Evolutionary conservation across 2,888 invertebrate genomes (phyloP).

Genomic region (Eurytoma adleriae): DNA sequence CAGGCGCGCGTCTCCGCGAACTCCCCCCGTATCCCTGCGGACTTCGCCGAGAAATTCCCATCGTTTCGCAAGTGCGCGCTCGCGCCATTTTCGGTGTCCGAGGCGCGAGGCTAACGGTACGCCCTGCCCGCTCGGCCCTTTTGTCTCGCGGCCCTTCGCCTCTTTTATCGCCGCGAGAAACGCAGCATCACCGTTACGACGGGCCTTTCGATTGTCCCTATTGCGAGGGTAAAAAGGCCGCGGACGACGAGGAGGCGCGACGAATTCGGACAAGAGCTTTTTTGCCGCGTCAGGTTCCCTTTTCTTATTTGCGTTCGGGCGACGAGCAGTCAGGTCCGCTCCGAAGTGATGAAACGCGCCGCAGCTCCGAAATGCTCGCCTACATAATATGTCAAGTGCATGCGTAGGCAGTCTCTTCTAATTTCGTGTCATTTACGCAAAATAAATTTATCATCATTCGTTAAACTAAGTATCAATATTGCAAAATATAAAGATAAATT

Average conservation of each 20-base stretch:
- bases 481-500: no score
- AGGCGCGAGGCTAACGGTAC: neutral
- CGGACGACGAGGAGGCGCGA: neutral
- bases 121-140: slow-evolving; percentile 9
- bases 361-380: no score
- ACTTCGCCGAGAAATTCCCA: slow-evolving; percentile 68
- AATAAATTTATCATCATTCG: no score
- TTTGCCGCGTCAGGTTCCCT: neutral
- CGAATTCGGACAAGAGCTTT: neutral
- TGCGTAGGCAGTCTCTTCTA: no score
- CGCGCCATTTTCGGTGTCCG: slow-evolving; percentile 71
- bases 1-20: slow-evolving; percentile 40
- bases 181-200: slow-evolving; percentile 20
- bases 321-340: no score
- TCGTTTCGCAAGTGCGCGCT: slow-evolving; percentile 67
- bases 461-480: no score
- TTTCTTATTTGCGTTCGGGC: no score
- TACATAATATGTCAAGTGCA: no score
- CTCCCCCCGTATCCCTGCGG: slow-evolving; percentile 41
- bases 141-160: neutral
- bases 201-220: neutral
- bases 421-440: no score
- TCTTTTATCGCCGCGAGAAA: slow-evolving; percentile 12
- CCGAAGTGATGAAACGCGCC: no score
- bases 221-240: neutral